Evolutionary conservation across 2,113 vertebrate genomes (phyloP).

Genomic region (Tragelaphus imberbis): DNA sequence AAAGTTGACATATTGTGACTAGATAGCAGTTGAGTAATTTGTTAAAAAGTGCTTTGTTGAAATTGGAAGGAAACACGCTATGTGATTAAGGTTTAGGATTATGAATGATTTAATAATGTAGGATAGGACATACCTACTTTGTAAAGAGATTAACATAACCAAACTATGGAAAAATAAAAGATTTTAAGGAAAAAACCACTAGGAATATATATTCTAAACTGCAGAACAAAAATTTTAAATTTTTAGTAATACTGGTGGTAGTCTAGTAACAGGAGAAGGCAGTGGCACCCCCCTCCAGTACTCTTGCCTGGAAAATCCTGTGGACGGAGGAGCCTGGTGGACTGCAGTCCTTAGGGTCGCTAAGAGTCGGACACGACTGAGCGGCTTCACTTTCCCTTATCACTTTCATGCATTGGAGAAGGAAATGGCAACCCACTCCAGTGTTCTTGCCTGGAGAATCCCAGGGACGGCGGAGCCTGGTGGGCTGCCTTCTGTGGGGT

Average conservation of each 20-base stretch:
- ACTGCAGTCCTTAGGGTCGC: no score
- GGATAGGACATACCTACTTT: neutral
- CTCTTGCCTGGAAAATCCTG: no score
- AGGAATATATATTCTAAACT: neutral
- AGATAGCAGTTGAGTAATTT: neutral
- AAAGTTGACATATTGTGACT: neutral
- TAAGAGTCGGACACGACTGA: no score
- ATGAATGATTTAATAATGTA: neutral
- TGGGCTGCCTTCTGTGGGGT: no score
- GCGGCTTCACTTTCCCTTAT: no score
- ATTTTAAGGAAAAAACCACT: neutral
- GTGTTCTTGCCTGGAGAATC: no score
- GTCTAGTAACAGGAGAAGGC: neutral
- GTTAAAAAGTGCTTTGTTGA: neutral
- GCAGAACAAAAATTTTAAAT: neutral
- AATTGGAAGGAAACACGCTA: neutral
- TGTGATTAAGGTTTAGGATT: neutral
- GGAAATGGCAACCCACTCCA: no score
- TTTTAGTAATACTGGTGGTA: neutral
- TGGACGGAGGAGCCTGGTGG: no score
- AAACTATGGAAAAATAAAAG: neutral
- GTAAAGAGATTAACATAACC: neutral
- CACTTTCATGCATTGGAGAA: no score
- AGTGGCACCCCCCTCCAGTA: no score
- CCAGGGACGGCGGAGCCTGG: no score